These are phyloP conservation scores for Actinia tenebrosa DNA, from an alignment of 64 coral and sea anemone species.

Conservation along the genomic window DNA sequence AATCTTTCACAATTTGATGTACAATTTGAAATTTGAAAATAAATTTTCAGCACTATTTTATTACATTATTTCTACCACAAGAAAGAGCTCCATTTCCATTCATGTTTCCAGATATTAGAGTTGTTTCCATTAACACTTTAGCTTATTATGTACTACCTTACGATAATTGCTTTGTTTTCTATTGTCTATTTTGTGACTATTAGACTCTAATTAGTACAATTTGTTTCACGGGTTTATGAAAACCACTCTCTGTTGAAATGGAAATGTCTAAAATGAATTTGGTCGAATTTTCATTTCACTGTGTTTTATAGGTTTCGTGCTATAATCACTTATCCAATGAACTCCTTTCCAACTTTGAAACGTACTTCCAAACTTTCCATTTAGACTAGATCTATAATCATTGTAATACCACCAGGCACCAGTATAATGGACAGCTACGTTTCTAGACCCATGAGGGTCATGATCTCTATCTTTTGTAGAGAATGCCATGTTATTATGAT, in stretches of 20 bases:
- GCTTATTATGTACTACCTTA: no score
- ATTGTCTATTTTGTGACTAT: no score
- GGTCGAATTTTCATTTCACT: not conserved
- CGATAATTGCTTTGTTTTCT: no score
- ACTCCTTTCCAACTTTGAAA: not conserved
- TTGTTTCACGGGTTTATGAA: no score
- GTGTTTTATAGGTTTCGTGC: not conserved
- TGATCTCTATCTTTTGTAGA: not conserved
- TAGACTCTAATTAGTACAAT: no score
- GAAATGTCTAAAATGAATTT: no score
- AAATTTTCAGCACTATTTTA: no score
- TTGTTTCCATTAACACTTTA: no score
- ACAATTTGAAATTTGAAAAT: not conserved
- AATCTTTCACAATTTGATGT: not conserved
- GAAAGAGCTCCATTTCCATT: no score
- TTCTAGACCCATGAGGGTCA: not conserved
- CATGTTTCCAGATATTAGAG: no score
- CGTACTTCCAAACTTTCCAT: conserved; percentile 6
- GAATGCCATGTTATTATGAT: not conserved
- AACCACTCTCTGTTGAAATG: no score
- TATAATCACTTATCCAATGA: not conserved
- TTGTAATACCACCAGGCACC: not conserved
- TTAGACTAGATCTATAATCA: not conserved
- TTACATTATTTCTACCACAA: no score
- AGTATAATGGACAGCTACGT: not conserved